phyloP scores from a whole-genome alignment of 1,140 invertebrate genomes.

The Lanistes nyassanus region DNA sequence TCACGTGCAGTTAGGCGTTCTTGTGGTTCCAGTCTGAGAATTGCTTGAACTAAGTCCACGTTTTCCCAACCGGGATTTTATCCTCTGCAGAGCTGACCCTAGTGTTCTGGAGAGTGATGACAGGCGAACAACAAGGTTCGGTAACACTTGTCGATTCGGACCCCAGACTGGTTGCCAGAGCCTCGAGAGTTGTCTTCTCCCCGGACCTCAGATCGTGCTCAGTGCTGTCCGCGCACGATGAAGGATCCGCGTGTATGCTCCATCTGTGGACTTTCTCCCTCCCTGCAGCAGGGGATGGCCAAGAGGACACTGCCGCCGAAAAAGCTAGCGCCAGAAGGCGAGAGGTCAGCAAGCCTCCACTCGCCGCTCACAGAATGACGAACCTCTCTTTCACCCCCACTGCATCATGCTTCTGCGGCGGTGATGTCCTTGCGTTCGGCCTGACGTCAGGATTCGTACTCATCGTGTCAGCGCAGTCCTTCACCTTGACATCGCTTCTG shows the following conservation, averaged over 20 bases:
- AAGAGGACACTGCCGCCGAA: neutral
- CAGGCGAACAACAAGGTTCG: neutral
- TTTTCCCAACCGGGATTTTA: no score
- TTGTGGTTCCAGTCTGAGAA: no score
- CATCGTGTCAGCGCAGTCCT: neutral
- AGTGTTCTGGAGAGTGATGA: slow-evolving; percentile 8
- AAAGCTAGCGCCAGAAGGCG: neutral
- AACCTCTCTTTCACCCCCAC: slow-evolving; percentile 1
- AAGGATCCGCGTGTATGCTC: neutral
- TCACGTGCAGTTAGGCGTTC: no score
- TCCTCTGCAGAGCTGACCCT: slow-evolving; percentile 14
- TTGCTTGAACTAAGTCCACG: no score
- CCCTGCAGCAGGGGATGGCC: neutral
- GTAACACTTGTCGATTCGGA: neutral
- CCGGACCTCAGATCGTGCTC: slow-evolving; percentile 12
- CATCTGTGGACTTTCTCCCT: slow-evolving; percentile 10
- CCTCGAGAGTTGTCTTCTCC: slow-evolving; percentile 15
- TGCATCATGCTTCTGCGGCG: neutral
- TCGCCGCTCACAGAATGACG: no score
- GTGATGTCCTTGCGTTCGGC: neutral
- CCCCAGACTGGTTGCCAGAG: neutral
- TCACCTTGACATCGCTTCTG: slow-evolving; percentile 12
- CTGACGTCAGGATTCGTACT: slow-evolving; percentile 4
- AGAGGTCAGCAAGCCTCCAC: no score
- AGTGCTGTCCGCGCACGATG: neutral